Percentiles rank a stretch among this genome's conserved stretches.
These are phyloP conservation scores for Pangasius sanitwongsei DNA, from an alignment of 2,797 vertebrate species.

Conservation along the genomic window DNA sequence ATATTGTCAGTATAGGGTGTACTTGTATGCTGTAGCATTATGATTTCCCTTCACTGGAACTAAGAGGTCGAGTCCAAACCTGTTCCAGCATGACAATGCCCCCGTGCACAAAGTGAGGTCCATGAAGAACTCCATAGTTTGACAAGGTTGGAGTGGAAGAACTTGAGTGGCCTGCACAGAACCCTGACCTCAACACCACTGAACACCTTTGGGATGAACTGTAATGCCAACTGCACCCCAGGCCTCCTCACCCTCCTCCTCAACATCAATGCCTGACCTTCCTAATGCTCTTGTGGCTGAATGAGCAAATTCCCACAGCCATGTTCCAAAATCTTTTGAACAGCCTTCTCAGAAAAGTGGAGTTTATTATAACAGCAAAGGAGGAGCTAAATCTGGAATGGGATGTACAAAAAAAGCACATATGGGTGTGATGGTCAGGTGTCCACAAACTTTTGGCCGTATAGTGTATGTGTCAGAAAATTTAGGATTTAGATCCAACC, in stretches of 20 bases:
- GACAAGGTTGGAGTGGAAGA: too few relatives aligned
- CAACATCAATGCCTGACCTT: not conserved
- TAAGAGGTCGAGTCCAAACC: too few relatives aligned
- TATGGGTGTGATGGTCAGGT: too few relatives aligned
- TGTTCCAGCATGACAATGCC: too few relatives aligned
- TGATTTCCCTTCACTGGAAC: too few relatives aligned
- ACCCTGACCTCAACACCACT: not conserved
- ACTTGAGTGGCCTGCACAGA: too few relatives aligned
- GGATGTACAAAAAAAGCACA: not conserved
- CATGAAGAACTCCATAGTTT: not conserved
- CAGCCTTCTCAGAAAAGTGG: too few relatives aligned
- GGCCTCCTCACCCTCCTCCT: too few relatives aligned
- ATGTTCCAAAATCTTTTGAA: not conserved
- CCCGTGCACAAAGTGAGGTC: not conserved
- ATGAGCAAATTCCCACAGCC: not conserved
- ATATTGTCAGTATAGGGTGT: not conserved
- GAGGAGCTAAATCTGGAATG: not conserved
- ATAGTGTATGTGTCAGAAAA: not conserved
- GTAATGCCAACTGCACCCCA: not conserved
- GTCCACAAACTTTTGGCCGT: not conserved
- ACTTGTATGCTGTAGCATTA: not conserved
- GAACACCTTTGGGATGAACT: not conserved
- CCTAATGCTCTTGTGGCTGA: not conserved
- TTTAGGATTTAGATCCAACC: not conserved
- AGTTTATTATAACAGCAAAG: too few relatives aligned